Base-by-base conservation (phyloP, 2,888 invertebrate genomes). In the Vesta saturnalis region DNA sequence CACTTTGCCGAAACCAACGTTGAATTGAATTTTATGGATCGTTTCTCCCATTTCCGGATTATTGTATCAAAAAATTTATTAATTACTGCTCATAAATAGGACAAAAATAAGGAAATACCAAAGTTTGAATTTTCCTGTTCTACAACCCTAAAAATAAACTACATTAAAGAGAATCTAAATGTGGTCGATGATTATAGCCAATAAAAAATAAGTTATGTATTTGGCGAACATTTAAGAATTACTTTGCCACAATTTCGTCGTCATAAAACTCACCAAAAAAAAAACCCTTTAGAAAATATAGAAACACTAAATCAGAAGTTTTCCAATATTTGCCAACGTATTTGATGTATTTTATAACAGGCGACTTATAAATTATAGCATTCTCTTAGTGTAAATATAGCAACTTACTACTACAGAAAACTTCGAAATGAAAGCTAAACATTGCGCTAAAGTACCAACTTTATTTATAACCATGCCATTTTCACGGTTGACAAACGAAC, bases 251-350 rank as follows among this genome's bases (percentile, higher is more conserved):
- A 61, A 61, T 61, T 58, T 56, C 56, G 55, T 56, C 43, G 52
- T 46, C 61, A 61, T 67, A 67, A 67, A 67, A 61, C 64, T 16
- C 16, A 60, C 52, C n/a, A 39, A 39, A 66, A 60, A 59, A 66
- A 61, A 60, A 4, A 55, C 52, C 21, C 19, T 57, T 18, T 30
- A 21, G 56, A 30, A 61, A 59, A 58, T 55, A 59, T 59, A 54
- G 58, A 15, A 49, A 52, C 35, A 15, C 54, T 68, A 68, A 68
- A 68, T 68, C 68, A 64, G 23, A 68, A 68, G 60, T 68, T 68
- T 68, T 68, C 68, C 68, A 68, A 68, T 68, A 68, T 68, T 68
- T 68, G 68, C 64, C 60, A 68, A 65, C 60, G 62, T 55, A 63
- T n/a, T n/a, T n/a, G n/a, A n/a, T n/a, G n/a, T n/a, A n/a, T 63